Conservation (phyloP, 2,888 invertebrate genomes). For the Tyria jacobaeae region DNA sequence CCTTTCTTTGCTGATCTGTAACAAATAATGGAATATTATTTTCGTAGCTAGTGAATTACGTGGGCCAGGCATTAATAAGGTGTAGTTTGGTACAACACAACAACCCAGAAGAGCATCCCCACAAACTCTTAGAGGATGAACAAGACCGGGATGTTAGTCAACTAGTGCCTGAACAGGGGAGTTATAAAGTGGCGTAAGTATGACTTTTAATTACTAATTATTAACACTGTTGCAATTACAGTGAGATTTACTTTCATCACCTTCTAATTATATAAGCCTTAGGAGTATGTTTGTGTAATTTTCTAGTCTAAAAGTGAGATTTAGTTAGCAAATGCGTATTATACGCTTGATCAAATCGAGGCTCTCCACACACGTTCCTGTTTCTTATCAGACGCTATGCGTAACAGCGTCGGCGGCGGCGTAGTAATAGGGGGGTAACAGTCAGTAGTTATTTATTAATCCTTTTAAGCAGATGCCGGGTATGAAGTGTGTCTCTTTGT, state of each 20-base stretch:
- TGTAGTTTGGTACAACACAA: slow-evolving; percentile 90
- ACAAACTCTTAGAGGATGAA: slow-evolving; percentile 89
- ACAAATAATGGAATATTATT: neutral
- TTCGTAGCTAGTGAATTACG: slow-evolving; percentile 68
- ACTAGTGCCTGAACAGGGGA: slow-evolving; percentile 85
- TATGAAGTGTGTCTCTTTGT: too few relatives aligned
- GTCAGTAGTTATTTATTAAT: too few relatives aligned
- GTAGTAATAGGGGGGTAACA: too few relatives aligned
- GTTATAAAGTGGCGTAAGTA: slow-evolving; percentile 88
- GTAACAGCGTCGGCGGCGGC: too few relatives aligned
- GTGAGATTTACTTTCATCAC: neutral
- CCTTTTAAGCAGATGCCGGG: too few relatives aligned
- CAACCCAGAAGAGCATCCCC: slow-evolving; percentile 87
- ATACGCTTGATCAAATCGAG: too few relatives aligned
- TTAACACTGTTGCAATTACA: neutral
- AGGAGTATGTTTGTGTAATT: neutral
- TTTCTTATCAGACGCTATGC: too few relatives aligned
- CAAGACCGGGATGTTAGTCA: slow-evolving; percentile 90
- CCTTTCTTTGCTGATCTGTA: neutral
- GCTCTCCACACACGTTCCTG: too few relatives aligned
- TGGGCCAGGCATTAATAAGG: slow-evolving; percentile 88
- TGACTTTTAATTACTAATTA: neutral
- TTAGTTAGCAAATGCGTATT: too few relatives aligned
- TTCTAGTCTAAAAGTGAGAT: too few relatives aligned
- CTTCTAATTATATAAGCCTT: neutral